Base-by-base conservation (phyloP, 2,888 invertebrate species). In the Drosophila koepferae region DNA sequence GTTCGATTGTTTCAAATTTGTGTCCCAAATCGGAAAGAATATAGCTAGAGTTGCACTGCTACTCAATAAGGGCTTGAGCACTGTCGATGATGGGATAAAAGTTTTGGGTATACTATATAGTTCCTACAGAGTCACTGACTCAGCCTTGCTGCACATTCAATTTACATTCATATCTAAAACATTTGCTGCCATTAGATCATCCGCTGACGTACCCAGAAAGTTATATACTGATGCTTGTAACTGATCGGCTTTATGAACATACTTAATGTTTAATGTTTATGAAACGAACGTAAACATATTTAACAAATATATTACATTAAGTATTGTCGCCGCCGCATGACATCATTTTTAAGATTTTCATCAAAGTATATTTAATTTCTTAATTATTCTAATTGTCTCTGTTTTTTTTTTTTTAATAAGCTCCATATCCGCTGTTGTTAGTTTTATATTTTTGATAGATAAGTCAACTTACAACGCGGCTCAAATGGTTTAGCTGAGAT, bases 371-470 rank as follows among this genome's bases (percentile, higher is more conserved):
- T 46, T 53, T 18, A 36, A 71, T 65, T 34, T 60, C 56, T 63
- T 73, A 62, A 69, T 88, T 80, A 55, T 48, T 54, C 62, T 55
- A 60, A 74, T 77, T 72, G 58, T 43, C 18, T 34, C 6, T 12
- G 6, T 28, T 28, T 20, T 20, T 49, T 20, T 49, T 20, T 44
- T 16, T 56, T 66, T 58, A 74, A 59, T 6, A 48, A 67, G 65
- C 63, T 64, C 6, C 63, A 48, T 58, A 81, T 87, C 85, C 78
- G 81, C 54, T 63, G 55, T 41, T 60, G 55, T 67, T 67, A 67
- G 41, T n/a, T 23, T 23, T 23, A 23, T 23, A 4, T 23, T 55
- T 53, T 61, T 56, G 54, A 31, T 14, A 71, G 63, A 68, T 67
- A 69, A 69, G 5, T 44, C 40, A 10, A 41, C n/a, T 34, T 63